These are phyloP conservation scores for Erebia epiphron DNA, from an alignment of 2,888 invertebrate species.

Conservation along the genomic window DNA sequence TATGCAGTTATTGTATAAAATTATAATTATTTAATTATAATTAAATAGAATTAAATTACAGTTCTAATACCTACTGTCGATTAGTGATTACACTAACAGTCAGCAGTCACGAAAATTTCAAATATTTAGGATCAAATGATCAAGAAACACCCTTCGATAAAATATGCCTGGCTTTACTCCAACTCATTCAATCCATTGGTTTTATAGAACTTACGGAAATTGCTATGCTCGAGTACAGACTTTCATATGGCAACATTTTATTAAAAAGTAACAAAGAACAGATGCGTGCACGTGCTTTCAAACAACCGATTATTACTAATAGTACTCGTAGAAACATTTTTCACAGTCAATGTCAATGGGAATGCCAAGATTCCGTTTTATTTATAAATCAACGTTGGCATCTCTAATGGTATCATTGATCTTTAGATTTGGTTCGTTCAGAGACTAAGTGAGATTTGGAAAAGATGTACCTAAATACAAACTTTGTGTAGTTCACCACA, in stretches of 20 bases:
- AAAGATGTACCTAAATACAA: no score
- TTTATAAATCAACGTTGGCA: constrained; percentile 30
- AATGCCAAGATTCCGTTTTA: constrained; percentile 34
- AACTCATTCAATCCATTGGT: background rate
- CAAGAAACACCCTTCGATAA: no score
- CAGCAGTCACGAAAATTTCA: no score
- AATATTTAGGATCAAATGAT: no score
- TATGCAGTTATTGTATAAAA: no score
- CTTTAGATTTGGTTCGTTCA: constrained; percentile 20
- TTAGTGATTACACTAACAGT: no score
- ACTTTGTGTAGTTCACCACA: no score
- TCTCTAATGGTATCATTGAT: constrained; percentile 27
- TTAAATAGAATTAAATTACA: no score
- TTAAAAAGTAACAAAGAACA: constrained; percentile 4
- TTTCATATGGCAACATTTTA: background rate
- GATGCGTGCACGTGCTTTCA: background rate
- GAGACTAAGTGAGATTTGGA: constrained; percentile 10
- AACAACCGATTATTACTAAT: constrained; percentile 9
- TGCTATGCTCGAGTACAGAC: constrained; percentile 1
- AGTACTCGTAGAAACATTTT: constrained; percentile 22
- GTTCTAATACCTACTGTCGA: no score
- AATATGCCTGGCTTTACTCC: background rate
- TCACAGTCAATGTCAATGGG: constrained; percentile 29
- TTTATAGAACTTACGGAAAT: background rate
- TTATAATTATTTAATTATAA: no score